Conservation (phyloP, 2,797 vertebrate species). For the Anguilla megastoma region DNA sequence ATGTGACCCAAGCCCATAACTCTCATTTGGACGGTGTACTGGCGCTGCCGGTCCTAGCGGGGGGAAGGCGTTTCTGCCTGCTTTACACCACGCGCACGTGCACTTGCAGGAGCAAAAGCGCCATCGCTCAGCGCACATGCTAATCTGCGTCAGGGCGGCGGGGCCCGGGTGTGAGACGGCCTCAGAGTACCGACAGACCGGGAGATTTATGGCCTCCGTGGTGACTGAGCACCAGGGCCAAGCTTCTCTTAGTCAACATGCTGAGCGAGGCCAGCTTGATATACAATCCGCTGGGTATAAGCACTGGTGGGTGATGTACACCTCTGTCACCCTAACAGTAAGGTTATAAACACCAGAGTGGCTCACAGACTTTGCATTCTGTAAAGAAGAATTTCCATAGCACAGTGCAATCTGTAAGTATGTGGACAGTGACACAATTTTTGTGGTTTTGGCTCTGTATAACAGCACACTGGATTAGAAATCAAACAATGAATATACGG, state of each 20-base stretch:
- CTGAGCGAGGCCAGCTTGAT: not conserved
- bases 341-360: not conserved
- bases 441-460: too few species aligned
- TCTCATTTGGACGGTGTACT: not conserved
- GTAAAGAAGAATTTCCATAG: not conserved
- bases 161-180: not conserved
- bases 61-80: too few species aligned
- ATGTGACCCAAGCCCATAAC: not conserved
- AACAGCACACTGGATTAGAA: too few species aligned
- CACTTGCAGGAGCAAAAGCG: not conserved
- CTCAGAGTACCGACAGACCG: not conserved
- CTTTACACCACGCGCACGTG: not conserved
- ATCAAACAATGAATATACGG: too few species aligned
- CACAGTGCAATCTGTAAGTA: too few species aligned
- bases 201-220: not conserved
- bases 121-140: not conserved
- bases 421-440: too few species aligned
- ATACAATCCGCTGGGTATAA: not conserved
- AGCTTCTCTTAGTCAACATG: not conserved
- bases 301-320: not conserved
- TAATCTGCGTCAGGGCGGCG: not conserved
- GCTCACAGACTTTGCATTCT: not conserved
- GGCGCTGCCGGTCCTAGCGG: not conserved
- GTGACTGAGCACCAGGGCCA: not conserved
- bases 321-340: not conserved